Evolutionary conservation across 2,888 invertebrate genomes (phyloP).

Genomic region (Pyrocoelia pectoralis): DNA sequence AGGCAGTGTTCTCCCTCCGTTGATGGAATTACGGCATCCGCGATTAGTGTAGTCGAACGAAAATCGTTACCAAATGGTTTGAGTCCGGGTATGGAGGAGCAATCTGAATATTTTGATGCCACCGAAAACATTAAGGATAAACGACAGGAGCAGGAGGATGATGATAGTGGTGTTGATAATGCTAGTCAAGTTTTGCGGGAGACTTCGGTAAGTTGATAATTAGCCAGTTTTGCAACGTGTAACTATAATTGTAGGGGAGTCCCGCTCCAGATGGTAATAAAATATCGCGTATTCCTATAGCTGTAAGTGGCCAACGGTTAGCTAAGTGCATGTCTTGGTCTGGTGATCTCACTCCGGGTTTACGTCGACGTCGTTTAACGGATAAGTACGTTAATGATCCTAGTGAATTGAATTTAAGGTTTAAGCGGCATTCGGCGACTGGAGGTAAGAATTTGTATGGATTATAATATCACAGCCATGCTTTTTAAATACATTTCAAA

Average conservation of each 20-base stretch:
- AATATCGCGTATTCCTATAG: conserved; percentile 73
- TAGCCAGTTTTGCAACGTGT: not conserved
- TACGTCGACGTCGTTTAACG: conserved; percentile 76
- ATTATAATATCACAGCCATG: too few species aligned
- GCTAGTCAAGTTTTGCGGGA: conserved; percentile 58
- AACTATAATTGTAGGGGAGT: conserved; percentile 49
- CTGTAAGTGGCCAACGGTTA: conserved; percentile 65
- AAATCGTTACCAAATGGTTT: conserved; percentile 60
- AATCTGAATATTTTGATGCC: conserved; percentile 83
- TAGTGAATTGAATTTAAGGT: conserved; percentile 81
- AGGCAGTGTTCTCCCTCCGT: conserved; percentile 52
- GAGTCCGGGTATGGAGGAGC: conserved; percentile 73
- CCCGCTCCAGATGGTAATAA: conserved; percentile 58
- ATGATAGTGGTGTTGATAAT: conserved; percentile 59
- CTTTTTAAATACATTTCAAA: too few species aligned
- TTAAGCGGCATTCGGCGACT: conserved; percentile 69
- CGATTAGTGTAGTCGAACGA: conserved; percentile 51
- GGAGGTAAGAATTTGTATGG: conserved; percentile 46
- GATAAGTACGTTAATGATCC: conserved; percentile 90
- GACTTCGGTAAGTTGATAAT: conserved; percentile 51
- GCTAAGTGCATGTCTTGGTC: conserved; percentile 79
- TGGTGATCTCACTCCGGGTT: conserved; percentile 69
- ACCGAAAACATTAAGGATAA: conserved; percentile 68
- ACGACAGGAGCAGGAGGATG: conserved; percentile 56
- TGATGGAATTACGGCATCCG: conserved; percentile 54